Evolutionary conservation across 1,140 invertebrate species (phyloP), one percentile per base, ranked within the genome.

Genomic region (Drosophila teissieri): DNA sequence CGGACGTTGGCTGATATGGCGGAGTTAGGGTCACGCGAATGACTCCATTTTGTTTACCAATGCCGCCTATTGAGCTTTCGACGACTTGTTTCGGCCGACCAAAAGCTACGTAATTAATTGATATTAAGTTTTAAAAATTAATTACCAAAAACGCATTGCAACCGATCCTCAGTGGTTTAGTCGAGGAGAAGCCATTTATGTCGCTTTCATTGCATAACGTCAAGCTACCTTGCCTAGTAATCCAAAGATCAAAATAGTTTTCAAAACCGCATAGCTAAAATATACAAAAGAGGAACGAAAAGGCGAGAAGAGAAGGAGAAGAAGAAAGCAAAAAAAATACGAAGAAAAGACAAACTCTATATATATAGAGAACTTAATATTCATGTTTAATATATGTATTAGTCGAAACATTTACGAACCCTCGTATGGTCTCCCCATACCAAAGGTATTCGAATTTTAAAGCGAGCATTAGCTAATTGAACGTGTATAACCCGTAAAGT

Each of bases 191-290:
- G 36, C 57, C 19, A n/a, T 74, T 72, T 76, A 64, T 63, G 57
- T 72, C 74, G 70, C 75, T 82, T 83, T 72, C 68, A 74, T 61
- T 65, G 34, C 60, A 72, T 31, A 75, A 75, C 40, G 65, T 79
- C 83, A 76, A 86, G 79, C 83, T 86, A 82, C 83, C 72, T 88
- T 83, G 84, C 74, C 75, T 78, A 89, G 84, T 78, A 77, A 84
- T 70, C 80, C 76, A 88, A 86, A 82, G 83, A 86, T 83, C 80
- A 88, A 86, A 86, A 83, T 51, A 76, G 73, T 80, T 80, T 77
- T 80, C 77, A 80, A 80, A 80, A 63, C 64, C 77, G 79, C 73
- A 68, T 86, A 86, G 83, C 60, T 69, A 79, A 86, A 88, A 88
- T 86, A 86, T 88, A 89, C 84, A 89, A 75, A 76, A 51, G 55